Evolutionary conservation across 2,888 invertebrate species (phyloP), one percentile per base, ranked within the genome.

Genomic region (Shargacucullia verbasci): DNA sequence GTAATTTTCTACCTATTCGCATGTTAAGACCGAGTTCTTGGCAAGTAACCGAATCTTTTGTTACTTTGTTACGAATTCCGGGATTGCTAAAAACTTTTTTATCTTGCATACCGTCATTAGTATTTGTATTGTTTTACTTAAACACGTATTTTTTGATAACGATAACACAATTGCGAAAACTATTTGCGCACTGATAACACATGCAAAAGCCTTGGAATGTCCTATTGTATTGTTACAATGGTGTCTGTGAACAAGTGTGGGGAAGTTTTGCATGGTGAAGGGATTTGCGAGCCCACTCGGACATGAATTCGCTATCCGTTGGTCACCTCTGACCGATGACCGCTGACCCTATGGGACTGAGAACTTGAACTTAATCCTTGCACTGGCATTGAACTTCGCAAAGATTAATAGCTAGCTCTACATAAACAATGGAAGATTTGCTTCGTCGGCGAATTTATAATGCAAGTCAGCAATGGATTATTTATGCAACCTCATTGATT

Each of bases 271-370:
- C 70, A 63, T 12, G 38, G 34, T 55, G 56, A 70, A 78, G 67
- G 72, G 74, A 75, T 82, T 79, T 53, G 76, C 77, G 61, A 78
- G 59, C 27, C 43, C 25, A 41, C 14, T 74, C 47, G 75, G 62
- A 64, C 58, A 58, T 70, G 61, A 55, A 77, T 84, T 85, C 70
- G 82, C 85, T 71, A 77, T 81, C 91, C 91, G 93, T 93, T 93
- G 91, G 88, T 90, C 92, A 93, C 92, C 92, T 86, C 85, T 92
- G 91, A 90, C 91, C 91, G 80, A 71, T 89, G 89, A 85, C 87
- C 90, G 74, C 79, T 89, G 90, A 91, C 91, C 91, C 87, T 86
- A 78, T 91, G 92, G 81, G 91, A 91, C 87, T 84, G 81, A 81
- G 84, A 92, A 91, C 87, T 89, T 90, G 88, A 89, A 88, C 89